Base-by-base conservation (phyloP, 2,797 vertebrate species). In the Pelobates cultripes region DNA sequence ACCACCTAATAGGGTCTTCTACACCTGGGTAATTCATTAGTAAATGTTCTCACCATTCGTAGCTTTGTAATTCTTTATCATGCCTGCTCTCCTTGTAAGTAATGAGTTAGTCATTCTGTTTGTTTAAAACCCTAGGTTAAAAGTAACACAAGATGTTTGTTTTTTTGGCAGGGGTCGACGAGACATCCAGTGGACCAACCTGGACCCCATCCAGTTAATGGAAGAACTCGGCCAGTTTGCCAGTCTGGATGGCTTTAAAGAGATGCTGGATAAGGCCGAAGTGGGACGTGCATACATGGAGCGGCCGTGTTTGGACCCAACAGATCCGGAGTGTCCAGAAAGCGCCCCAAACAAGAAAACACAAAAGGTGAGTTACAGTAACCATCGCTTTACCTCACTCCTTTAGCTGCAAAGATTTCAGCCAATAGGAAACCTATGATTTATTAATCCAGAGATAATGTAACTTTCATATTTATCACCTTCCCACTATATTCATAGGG, bases 141-240 rank as follows among this genome's bases (percentile, higher is more conserved):
- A 55, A 64, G 42, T 17, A 75, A 75, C 61, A 12, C 42, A 13
- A 47, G 10, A 45, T 47, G 0, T 7, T 64, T 10, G 41, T 3
- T 75, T 55, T 51, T 64, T 80, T 3, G 53, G 0, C 91, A 99
- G 98, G 81, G 97, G 97, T 12, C 97, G 96, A 88, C 96, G 95
- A 0, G 96, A 98, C 85, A 99, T 99, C 90, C 97, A 98, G 85
- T 99, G 98, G 98, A 97, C 97, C 91, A 99, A 99, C 88, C 91
- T 99, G 78, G 97, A 99, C 85, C 98, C 98, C 15, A 89, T 98
- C 86, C 96, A 97, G 88, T 91, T 99, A 83, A 96, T 99, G 93
- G 95, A 97, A 87, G 96, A 99, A 85, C 90, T 99, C 77, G 97
- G 97, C 87, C 96, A 97, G 90, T 98, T 97, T 88, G 95, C 96